Conservation (phyloP, 2,797 vertebrate genomes). For the Chanos chanos region DNA sequence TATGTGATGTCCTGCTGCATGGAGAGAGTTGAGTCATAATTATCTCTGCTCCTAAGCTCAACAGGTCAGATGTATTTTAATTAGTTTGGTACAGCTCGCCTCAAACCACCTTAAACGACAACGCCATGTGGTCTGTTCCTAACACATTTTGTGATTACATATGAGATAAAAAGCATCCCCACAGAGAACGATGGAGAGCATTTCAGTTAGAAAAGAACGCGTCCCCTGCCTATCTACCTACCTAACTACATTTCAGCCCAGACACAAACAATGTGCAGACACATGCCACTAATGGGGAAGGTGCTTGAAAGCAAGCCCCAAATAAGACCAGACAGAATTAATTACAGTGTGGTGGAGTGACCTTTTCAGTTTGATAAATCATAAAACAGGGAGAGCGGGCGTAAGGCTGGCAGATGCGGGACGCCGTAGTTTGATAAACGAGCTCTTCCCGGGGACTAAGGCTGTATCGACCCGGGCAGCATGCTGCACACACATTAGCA, state of each 20-base stretch:
- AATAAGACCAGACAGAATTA: conserved; percentile 72
- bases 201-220: conserved; percentile 30
- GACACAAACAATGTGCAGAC: conserved; percentile 48
- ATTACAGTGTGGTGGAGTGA: conserved; percentile 61
- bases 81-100: conserved; percentile 17
- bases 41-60: background rate
- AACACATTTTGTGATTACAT: too few species aligned
- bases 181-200: conserved; percentile 14
- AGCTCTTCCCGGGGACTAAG: conserved; percentile 48
- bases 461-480: conserved; percentile 51
- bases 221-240: conserved; percentile 1
- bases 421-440: conserved; percentile 62
- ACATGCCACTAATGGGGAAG: conserved; percentile 58
- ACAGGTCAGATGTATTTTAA: conserved; percentile 10
- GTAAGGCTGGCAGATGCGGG: conserved; percentile 50
- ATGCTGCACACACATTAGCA: conserved; percentile 8
- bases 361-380: conserved; percentile 74
- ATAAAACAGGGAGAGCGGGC: conserved; percentile 52
- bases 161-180: background rate
- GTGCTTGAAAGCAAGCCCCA: conserved; percentile 47
- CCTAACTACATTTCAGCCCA: conserved; percentile 4
- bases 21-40: background rate
- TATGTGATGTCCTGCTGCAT: too few species aligned
- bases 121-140: too few species aligned
- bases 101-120: too few species aligned